Percentiles rank a stretch among this genome's conserved stretches.
Evolutionary conservation across 2,797 vertebrate species (phyloP).

Genomic region (Gymnothorax javanicus): DNA sequence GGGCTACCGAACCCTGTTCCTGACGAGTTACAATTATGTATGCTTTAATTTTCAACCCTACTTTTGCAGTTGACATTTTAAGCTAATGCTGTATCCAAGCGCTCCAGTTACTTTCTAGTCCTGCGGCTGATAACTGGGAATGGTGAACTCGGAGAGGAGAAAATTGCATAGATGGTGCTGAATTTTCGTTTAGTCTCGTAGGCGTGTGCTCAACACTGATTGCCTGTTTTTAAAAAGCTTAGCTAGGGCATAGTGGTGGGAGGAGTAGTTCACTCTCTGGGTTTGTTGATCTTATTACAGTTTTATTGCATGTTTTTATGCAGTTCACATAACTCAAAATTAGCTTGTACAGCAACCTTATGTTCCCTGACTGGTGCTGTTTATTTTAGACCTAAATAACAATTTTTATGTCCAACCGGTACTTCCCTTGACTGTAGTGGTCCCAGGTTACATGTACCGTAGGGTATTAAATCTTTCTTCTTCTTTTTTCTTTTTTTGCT

Average conservation of each 20-base stretch:
- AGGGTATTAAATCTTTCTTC: background rate
- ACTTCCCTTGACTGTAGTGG: background rate
- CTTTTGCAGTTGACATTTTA: conserved; percentile 48
- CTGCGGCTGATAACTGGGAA: conserved; percentile 31
- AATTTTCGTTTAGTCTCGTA: conserved; percentile 44
- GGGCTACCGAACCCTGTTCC: background rate
- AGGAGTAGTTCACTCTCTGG: background rate
- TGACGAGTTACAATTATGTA: no score
- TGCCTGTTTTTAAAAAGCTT: conserved; percentile 29
- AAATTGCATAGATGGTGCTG: conserved; percentile 45
- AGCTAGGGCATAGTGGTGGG: conserved; percentile 46
- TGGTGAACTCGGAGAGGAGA: conserved; percentile 43
- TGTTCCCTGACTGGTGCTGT: background rate
- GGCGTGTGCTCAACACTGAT: conserved; percentile 50
- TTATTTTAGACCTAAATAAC: background rate
- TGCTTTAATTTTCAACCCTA: conserved; percentile 26
- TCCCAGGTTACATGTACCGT: background rate
- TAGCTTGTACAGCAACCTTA: background rate
- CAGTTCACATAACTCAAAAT: background rate
- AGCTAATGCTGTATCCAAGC: conserved; percentile 22
- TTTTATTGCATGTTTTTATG: background rate
- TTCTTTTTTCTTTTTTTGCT: no score
- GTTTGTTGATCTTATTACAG: background rate
- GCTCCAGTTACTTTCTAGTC: conserved; percentile 31
- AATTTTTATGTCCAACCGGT: background rate